A percentile compares a stretch with the other conserved stretches of the same genome.
phyloP scores from a whole-genome alignment of 92 coral and sea anemone genomes.

The Zoanthus sociatus region DNA sequence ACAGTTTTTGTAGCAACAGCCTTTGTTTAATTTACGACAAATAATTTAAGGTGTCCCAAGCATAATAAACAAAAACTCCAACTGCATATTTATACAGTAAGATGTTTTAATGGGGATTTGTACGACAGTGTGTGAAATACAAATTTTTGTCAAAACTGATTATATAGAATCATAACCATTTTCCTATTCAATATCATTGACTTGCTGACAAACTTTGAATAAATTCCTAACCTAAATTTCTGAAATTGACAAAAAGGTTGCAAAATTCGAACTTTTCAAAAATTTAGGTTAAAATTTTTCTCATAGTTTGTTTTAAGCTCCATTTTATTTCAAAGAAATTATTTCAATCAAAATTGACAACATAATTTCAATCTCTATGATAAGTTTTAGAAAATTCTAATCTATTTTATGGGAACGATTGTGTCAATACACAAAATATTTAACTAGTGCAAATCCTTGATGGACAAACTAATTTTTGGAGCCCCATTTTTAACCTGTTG shows the following conservation, averaged over 20 bases:
- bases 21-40: slow-evolving; percentile 20
- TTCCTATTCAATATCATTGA: slow-evolving; percentile 24
- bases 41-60: slow-evolving; percentile 21
- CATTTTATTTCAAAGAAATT: too few relatives aligned
- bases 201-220: slow-evolving; percentile 27
- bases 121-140: slow-evolving; percentile 21
- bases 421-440: too few relatives aligned
- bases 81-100: slow-evolving; percentile 25
- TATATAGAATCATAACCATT: slow-evolving; percentile 14
- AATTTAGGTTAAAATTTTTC: slow-evolving; percentile 10
- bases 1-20: slow-evolving; percentile 25
- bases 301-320: too few relatives aligned
- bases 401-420: too few relatives aligned
- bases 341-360: too few relatives aligned
- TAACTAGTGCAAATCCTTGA: too few relatives aligned
- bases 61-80: slow-evolving; percentile 19
- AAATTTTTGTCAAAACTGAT: slow-evolving; percentile 22
- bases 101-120: slow-evolving; percentile 27
- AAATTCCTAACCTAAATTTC: slow-evolving; percentile 16
- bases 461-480: too few relatives aligned
- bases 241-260: slow-evolving; percentile 6
- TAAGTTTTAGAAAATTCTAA: too few relatives aligned
- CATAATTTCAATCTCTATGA: too few relatives aligned
- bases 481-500: too few relatives aligned
- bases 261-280: slow-evolving; percentile 23